Evolutionary conservation across 2,888 invertebrate genomes (phyloP), one percentile per base, ranked within the genome.

Genomic region (Herminia tarsipennalis): DNA sequence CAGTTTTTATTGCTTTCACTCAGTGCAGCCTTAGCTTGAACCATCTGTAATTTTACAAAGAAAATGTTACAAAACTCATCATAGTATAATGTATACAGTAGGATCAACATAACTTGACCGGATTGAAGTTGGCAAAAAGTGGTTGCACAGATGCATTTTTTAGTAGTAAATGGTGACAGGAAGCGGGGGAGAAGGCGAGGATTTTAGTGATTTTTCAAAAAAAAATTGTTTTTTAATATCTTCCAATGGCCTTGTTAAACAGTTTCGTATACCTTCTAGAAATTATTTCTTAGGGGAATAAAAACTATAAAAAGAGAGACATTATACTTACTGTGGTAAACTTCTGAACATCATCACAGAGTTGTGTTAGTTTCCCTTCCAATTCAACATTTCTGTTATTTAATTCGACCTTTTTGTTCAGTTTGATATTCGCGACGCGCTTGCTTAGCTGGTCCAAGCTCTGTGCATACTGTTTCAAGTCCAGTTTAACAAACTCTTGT

Each of bases 371-470:
- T 52, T 89, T 88, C 1, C 52, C 52, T 54, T 90, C 88, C 17
- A 91, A 64, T 28, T 82, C 84, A 17, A 56, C 38, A 63, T 78
- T 84, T 39, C 71, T 81, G 5, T 67, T 66, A n/a, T 51, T 65
- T 1, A 47, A 55, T n/a, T 75, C 69, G 34, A 71, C 66, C 10
- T 52, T 70, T 34, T 76, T 78, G 24, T 56, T 75, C 1, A 84
- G 40, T 46, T 85, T 86, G 2, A 90, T 73, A 32, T 78, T 81
- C 0, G 73, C 70, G 21, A 89, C 54, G 2, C 82, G 77, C 53
- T 88, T 88, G n/a, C 74, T 66, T n/a, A 89, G 61, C 24, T 83
- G 78, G 35, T 87, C 82, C 29, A 91, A 59, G 43, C 77, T 86
- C 0, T 60, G 39, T 2, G 85, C 85, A 68, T 86, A 88, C 28